These are phyloP conservation scores for Mylabris phalerata DNA, from an alignment of 1,140 invertebrate species.

Conservation along the genomic window DNA sequence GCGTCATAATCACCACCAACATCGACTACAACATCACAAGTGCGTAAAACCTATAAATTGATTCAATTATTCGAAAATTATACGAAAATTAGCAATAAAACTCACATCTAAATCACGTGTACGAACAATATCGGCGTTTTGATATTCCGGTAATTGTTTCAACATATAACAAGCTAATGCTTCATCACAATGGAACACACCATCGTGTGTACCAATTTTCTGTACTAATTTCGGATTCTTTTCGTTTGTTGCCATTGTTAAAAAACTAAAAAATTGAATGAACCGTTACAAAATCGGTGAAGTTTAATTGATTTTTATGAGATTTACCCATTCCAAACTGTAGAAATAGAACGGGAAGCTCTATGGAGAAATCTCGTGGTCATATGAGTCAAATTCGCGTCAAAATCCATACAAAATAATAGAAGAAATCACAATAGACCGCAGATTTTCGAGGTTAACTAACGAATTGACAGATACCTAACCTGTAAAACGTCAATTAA, in stretches of 20 bases:
- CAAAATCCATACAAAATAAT: no score
- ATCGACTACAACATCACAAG: conserved; percentile 94
- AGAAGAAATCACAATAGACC: no score
- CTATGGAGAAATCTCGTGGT: no score
- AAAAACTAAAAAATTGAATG: conserved; percentile 30
- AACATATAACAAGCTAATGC: conserved; percentile 89
- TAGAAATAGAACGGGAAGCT: no score
- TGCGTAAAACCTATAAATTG: conserved; percentile 53
- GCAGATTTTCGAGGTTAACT: no score
- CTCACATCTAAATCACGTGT: conserved; percentile 46
- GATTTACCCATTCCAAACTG: no score
- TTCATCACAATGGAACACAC: conserved; percentile 94
- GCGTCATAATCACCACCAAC: conserved; percentile 88
- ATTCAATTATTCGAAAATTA: neutral
- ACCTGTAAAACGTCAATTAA: no score
- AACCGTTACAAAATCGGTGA: no score
- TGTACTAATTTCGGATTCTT: conserved; percentile 30
- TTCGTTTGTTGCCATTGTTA: conserved; percentile 33
- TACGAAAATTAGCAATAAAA: neutral
- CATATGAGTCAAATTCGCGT: no score
- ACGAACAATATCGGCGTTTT: conserved; percentile 76
- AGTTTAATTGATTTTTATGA: no score
- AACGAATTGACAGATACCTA: no score
- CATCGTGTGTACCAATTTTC: conserved; percentile 73
- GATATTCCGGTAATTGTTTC: conserved; percentile 71